Conservation (phyloP, 2,888 invertebrate species). For the Harpalus rufipes region DNA sequence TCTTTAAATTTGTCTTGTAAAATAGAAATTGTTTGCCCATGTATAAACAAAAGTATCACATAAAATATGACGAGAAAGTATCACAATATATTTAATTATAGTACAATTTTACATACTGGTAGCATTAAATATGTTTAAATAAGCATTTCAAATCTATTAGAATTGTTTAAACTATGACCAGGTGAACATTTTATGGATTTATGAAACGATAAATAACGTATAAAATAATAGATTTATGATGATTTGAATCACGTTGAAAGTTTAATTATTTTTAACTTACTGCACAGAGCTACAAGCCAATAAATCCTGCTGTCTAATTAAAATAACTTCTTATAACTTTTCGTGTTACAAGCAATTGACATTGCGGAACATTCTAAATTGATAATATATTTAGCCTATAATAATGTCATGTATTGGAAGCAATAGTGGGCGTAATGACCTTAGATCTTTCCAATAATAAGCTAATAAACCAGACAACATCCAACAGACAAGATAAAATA, state of each 20-base stretch:
- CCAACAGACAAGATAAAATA: constrained; percentile 44
- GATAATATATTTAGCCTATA: constrained; percentile 46
- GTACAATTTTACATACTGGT: not conserved
- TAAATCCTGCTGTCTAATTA: constrained; percentile 42
- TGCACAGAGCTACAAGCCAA: not conserved
- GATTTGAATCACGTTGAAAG: constrained; percentile 30
- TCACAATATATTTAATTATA: no score
- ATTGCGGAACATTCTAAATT: constrained; percentile 45
- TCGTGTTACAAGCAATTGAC: constrained; percentile 16
- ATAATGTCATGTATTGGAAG: constrained; percentile 71
- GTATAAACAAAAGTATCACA: no score
- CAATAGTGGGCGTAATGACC: constrained; percentile 71
- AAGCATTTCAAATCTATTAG: not conserved
- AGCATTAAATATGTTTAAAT: not conserved
- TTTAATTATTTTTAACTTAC: constrained; percentile 16
- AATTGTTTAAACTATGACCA: not conserved
- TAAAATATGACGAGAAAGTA: no score
- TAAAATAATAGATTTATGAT: constrained; percentile 31
- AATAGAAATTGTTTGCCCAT: no score
- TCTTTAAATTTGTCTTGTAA: no score
- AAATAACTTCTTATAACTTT: constrained; percentile 36
- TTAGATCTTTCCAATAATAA: constrained; percentile 74
- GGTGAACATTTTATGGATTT: not conserved
- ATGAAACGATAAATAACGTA: constrained; percentile 14
- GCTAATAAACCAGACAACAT: constrained; percentile 69